phyloP scores from a whole-genome alignment of 2,888 invertebrate genomes.

The Aleiodes leptofemur region DNA sequence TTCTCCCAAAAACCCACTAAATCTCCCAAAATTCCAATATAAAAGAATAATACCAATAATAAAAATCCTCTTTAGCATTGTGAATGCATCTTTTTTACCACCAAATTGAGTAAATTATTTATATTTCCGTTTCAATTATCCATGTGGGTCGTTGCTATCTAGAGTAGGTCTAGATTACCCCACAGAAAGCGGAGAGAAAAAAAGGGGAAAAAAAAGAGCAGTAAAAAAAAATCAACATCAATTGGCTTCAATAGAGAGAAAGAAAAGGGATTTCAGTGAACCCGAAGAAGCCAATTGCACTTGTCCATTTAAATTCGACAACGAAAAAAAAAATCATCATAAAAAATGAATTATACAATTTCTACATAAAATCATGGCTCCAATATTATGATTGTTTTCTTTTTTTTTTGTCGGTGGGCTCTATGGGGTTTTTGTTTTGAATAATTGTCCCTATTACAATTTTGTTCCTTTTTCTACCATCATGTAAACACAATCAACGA shows the following conservation, averaged over 20 bases:
- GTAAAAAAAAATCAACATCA: slow-evolving; percentile 17
- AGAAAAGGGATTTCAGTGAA: not conserved
- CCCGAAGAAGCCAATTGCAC: not conserved
- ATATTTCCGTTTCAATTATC: slow-evolving; percentile 19
- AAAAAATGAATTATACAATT: not conserved
- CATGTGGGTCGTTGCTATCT: slow-evolving; percentile 34
- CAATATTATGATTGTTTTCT: not conserved
- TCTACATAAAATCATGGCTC: not conserved
- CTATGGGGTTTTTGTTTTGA: no score
- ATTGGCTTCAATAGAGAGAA: slow-evolving; percentile 30
- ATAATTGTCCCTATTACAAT: no score
- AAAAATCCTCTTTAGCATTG: no score
- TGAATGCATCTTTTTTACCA: not conserved
- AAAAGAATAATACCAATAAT: not conserved
- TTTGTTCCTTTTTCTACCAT: no score
- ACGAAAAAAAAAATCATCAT: not conserved
- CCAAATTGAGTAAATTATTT: slow-evolving; percentile 8
- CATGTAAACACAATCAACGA: no score
- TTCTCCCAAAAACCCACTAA: no score
- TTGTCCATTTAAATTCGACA: not conserved
- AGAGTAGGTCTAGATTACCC: slow-evolving; percentile 35
- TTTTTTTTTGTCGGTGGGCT: not conserved
- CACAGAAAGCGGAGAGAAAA: slow-evolving; percentile 17
- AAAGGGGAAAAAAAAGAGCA: not conserved
- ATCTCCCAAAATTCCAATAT: not conserved